These are phyloP conservation scores for Tyto alba DNA, from an alignment of 2,113 vertebrate species.

Conservation along the genomic window DNA sequence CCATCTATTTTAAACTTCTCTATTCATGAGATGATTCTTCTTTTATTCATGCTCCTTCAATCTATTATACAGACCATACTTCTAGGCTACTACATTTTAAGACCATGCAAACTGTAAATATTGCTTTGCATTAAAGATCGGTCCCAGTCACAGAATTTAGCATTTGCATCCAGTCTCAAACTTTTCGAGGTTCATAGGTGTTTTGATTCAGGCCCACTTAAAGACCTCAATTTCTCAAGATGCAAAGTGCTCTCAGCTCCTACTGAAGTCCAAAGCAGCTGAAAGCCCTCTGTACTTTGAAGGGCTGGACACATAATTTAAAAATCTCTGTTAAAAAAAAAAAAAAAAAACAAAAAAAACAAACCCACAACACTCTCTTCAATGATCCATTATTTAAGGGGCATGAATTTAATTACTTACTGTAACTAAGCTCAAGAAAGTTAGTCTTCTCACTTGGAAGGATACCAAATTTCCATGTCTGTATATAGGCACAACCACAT, in stretches of 20 bases:
- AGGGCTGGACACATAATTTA: constrained; percentile 33
- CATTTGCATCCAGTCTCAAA: not conserved
- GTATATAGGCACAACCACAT: constrained; percentile 53
- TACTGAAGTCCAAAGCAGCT: not conserved
- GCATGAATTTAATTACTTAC: constrained; percentile 65
- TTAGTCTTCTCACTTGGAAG: constrained; percentile 60
- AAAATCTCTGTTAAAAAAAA: constrained; percentile 14
- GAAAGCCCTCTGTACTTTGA: constrained; percentile 18
- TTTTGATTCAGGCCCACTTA: not conserved
- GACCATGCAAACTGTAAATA: constrained; percentile 22
- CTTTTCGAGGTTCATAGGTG: not conserved
- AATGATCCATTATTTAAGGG: constrained; percentile 57
- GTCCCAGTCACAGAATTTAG: not conserved
- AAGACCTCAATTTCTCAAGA: not conserved
- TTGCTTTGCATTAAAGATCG: not conserved
- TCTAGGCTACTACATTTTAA: constrained; percentile 4
- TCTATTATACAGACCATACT: not conserved
- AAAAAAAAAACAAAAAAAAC: not conserved
- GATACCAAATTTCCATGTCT: constrained; percentile 66
- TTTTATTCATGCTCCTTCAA: constrained; percentile 36
- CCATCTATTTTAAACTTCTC: constrained; percentile 54
- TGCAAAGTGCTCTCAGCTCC: not conserved
- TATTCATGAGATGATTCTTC: constrained; percentile 31
- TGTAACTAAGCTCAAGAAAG: constrained; percentile 60
- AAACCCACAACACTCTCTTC: constrained; percentile 11